Evolutionary conservation across 2,888 invertebrate species (phyloP), one percentile per base, ranked within the genome.

Genomic region (Digitonthophagus gazella): DNA sequence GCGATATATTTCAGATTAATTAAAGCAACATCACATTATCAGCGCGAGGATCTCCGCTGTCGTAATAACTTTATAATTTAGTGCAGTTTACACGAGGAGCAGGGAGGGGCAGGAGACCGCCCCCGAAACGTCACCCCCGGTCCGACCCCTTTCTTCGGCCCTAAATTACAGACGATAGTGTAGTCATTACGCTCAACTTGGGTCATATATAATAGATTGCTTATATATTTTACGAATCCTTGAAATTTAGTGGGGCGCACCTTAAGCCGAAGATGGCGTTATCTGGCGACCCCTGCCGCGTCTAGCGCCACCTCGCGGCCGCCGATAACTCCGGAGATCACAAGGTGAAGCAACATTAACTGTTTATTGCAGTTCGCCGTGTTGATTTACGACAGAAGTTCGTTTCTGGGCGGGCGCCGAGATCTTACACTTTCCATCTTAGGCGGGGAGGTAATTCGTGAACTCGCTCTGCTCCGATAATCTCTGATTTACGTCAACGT

Each of bases 21-120:
- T 83, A 83, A 83, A 82, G 83, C 83, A 81, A 82, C 83, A 83
- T 84, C 83, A 82, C 82, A 83, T 81, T 83, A 84, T 84, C 81
- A 81, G 79, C 81, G 80, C 80, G 79, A 78, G 80, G 81, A 84
- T 84, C 83, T 83, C 78, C 79, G 79, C 81, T 82, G 82, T 83
- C 83, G 83, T 83, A 83, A 84, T 84, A 84, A 84, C 84, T 84
- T 84, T 84, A 83, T 83, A 83, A 84, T 84, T 84, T 84, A 84
- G 82, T 83, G 81, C 80, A 82, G 81, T 82, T 82, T 80, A 76
- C 78, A 77, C 74, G 76, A 78, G 76, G 73, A 76, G 76, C 74
- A 76, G 75, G 75, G 74, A 74, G 75, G 74, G 75, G 74, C 74
- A 75, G 75, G 67, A 72, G 68, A 68, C 69, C 72, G 66, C 72